Percentiles rank a stretch among this genome's conserved stretches.
Evolutionary conservation across 2,888 invertebrate genomes (phyloP).

Genomic region (Sclerodermus sp.): DNA sequence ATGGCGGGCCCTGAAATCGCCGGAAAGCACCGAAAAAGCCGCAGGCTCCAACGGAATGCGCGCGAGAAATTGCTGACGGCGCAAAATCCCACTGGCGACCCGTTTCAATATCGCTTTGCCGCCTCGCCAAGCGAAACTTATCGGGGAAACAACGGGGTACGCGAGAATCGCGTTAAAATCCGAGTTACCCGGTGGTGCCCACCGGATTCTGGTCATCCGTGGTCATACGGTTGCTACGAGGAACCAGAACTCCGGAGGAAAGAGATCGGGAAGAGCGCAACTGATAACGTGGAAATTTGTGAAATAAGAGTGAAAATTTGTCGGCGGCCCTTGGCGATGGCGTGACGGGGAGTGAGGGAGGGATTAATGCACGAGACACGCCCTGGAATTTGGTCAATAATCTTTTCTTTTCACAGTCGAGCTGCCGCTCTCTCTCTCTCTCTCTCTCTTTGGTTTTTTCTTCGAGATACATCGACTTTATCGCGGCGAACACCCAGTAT

Average conservation of each 20-base stretch:
- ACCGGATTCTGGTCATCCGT: too few relatives aligned
- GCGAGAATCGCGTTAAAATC: background rate
- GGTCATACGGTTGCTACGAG: too few relatives aligned
- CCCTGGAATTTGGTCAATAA: constrained; percentile 30
- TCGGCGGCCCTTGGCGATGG: too few relatives aligned
- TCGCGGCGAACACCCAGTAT: constrained; percentile 46
- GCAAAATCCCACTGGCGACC: constrained; percentile 15
- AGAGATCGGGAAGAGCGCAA: too few relatives aligned
- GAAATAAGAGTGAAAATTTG: too few relatives aligned
- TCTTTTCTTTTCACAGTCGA: background rate
- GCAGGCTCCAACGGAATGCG: constrained; percentile 11
- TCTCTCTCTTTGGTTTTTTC: constrained; percentile 5
- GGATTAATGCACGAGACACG: too few relatives aligned
- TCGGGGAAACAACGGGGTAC: background rate
- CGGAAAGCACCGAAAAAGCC: constrained; percentile 38
- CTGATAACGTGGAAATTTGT: too few relatives aligned
- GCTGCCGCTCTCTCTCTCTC: too few relatives aligned
- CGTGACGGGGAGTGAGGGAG: too few relatives aligned
- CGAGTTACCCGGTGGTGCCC: too few relatives aligned
- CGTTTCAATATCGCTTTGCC: background rate
- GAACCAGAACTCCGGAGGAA: too few relatives aligned
- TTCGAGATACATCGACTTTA: constrained; percentile 39
- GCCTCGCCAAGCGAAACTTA: constrained; percentile 1
- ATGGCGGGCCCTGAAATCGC: constrained; percentile 34
- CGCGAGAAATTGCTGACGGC: background rate